Percentiles rank a stretch among this genome's conserved stretches.
Conservation (phyloP, 2,113 vertebrate genomes). For the Psittacara wagleri region DNA sequence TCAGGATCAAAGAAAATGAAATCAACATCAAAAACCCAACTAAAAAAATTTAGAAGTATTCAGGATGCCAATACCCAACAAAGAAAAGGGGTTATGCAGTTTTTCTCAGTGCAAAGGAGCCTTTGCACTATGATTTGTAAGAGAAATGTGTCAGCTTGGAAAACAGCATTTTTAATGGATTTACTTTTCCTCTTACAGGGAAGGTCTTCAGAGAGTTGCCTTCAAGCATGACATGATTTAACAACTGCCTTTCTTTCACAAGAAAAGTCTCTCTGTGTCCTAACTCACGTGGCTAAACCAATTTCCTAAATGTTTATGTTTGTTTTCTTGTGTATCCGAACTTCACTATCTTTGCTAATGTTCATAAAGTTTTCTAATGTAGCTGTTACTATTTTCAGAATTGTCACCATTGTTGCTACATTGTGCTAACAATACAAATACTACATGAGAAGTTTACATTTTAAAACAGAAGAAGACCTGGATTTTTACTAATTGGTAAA, state of each 20-base stretch:
- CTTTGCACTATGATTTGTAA: neutral
- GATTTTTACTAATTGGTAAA: slow-evolving; percentile 31
- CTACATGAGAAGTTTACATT: slow-evolving; percentile 60
- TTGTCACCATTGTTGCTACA: neutral
- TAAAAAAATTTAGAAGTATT: neutral
- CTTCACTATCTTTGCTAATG: slow-evolving; percentile 11
- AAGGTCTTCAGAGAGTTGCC: slow-evolving; percentile 41
- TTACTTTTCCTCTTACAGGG: slow-evolving; percentile 41
- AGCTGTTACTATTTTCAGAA: slow-evolving; percentile 14
- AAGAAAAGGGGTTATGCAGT: neutral
- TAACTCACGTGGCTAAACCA: slow-evolving; percentile 41
- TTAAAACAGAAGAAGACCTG: slow-evolving; percentile 22
- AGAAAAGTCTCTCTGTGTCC: slow-evolving; percentile 33
- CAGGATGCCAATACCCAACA: neutral
- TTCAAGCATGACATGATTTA: slow-evolving; percentile 55
- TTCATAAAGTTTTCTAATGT: slow-evolving; percentile 21
- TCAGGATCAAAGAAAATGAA: neutral
- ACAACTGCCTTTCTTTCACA: slow-evolving; percentile 61
- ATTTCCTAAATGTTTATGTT: slow-evolving; percentile 44
- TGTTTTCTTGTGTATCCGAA: neutral
- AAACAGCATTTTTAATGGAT: slow-evolving; percentile 8
- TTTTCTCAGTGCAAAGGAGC: neutral
- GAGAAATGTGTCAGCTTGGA: neutral
- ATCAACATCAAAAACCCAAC: neutral
- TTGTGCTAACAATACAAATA: neutral